These are phyloP conservation scores for Diadumene lineata DNA, from an alignment of 92 coral and sea anemone species.

Conservation along the genomic window DNA sequence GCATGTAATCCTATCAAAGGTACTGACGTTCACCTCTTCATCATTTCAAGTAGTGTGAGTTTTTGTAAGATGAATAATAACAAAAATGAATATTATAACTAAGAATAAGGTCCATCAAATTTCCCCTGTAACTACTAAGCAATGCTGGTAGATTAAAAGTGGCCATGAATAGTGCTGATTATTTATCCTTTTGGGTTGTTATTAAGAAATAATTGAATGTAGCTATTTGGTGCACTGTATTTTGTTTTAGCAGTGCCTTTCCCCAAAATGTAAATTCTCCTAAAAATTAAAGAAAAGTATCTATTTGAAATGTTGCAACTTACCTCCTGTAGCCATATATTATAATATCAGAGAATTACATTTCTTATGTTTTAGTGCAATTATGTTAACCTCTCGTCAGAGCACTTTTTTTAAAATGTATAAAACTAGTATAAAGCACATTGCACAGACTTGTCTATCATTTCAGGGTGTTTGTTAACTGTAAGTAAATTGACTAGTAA, in stretches of 20 bases:
- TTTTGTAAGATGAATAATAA: slow-evolving; percentile 27
- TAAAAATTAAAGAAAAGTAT: not conserved
- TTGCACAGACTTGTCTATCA: not conserved
- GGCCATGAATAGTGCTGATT: slow-evolving; percentile 33
- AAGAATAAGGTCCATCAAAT: slow-evolving; percentile 29
- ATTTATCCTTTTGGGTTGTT: slow-evolving; percentile 40
- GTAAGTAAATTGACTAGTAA: not conserved
- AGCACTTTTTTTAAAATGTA: slow-evolving; percentile 29
- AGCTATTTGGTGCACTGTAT: slow-evolving; percentile 10
- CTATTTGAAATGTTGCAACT: not conserved
- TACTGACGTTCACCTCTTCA: slow-evolving; percentile 35
- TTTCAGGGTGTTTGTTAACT: slow-evolving; percentile 16
- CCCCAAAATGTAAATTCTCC: not conserved
- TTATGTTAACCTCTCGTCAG: not conserved
- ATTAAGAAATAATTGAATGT: slow-evolving; percentile 3
- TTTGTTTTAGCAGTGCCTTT: not conserved
- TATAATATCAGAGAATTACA: not conserved
- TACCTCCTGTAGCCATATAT: not conserved
- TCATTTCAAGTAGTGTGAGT: slow-evolving; percentile 34
- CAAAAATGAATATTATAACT: slow-evolving; percentile 30
- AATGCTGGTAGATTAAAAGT: slow-evolving; percentile 14
- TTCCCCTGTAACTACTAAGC: slow-evolving; percentile 5
- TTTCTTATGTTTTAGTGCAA: slow-evolving; percentile 10
- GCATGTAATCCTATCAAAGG: slow-evolving; percentile 37
- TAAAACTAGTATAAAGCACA: slow-evolving; percentile 7